A percentile compares a stretch with the other conserved stretches of the same genome.
Conservation (phyloP, 2,113 vertebrate species). For the Dendropsophus ebraccatus region DNA sequence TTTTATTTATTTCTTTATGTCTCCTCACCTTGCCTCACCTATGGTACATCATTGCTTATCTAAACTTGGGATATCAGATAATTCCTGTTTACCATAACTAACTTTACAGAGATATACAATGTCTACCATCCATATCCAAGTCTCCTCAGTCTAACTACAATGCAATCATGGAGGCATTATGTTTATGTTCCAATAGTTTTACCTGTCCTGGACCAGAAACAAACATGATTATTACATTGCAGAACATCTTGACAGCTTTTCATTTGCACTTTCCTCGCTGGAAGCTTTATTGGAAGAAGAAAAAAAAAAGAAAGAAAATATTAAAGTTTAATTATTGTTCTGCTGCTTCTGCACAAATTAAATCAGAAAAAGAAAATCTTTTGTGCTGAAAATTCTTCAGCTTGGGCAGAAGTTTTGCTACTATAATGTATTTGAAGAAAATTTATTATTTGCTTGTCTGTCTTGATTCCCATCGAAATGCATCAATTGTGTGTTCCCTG, state of each 20-base stretch:
- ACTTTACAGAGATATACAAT: background rate
- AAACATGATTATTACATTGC: slow-evolving; percentile 62
- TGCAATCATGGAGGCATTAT: background rate
- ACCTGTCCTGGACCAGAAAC: slow-evolving; percentile 12
- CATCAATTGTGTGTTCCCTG: slow-evolving; percentile 72
- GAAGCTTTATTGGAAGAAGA: slow-evolving; percentile 58
- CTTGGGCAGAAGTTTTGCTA: slow-evolving; percentile 70
- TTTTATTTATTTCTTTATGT: background rate
- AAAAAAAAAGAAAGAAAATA: slow-evolving; percentile 61
- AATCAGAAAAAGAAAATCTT: slow-evolving; percentile 58
- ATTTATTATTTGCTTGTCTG: slow-evolving; percentile 74
- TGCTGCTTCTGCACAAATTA: slow-evolving; percentile 61
- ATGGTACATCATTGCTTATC: background rate
- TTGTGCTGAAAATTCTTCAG: slow-evolving; percentile 66
- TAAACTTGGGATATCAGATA: background rate
- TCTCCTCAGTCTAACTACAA: background rate
- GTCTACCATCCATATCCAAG: background rate
- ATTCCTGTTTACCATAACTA: background rate
- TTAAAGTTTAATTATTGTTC: slow-evolving; percentile 73
- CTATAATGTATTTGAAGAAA: slow-evolving; percentile 74
- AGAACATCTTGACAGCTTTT: slow-evolving; percentile 61
- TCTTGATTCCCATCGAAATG: slow-evolving; percentile 67
- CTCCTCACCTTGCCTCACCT: too few relatives aligned
- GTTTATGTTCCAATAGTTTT: background rate
- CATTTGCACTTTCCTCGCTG: background rate